Evolutionary conservation across 2,888 invertebrate species (phyloP).

Genomic region (Heterodera filipjevi): DNA sequence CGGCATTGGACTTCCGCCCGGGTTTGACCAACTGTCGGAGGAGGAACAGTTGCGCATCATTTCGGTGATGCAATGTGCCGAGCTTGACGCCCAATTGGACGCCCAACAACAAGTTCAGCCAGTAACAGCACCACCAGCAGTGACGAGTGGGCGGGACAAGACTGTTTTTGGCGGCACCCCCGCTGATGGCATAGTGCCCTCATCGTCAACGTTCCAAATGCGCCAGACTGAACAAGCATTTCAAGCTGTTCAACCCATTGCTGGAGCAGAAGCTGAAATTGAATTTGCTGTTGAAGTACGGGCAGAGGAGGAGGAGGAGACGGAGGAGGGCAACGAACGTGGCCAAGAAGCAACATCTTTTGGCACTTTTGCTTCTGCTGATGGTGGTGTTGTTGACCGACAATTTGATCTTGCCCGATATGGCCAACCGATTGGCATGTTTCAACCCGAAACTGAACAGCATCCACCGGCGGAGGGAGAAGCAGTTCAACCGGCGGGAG

Average conservation of each 20-base stretch:
- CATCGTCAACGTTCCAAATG: slow-evolving; percentile 38
- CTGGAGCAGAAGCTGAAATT: not conserved
- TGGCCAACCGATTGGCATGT: slow-evolving; percentile 25
- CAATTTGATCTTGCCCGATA: slow-evolving; percentile 29
- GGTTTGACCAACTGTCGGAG: slow-evolving; percentile 68
- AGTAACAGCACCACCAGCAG: not conserved
- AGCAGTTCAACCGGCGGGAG: too few species aligned
- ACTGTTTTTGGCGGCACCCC: not conserved
- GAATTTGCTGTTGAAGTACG: not conserved
- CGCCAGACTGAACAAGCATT: slow-evolving; percentile 47
- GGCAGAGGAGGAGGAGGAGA: not conserved
- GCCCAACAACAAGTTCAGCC: not conserved
- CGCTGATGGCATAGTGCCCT: not conserved
- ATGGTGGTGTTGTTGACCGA: not conserved
- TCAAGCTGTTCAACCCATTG: slow-evolving; percentile 1
- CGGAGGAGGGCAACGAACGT: not conserved
- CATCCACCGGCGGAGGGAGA: not conserved
- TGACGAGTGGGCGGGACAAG: not conserved
- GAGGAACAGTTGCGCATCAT: slow-evolving; percentile 73
- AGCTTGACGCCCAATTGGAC: slow-evolving; percentile 54
- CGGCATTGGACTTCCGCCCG: slow-evolving; percentile 48
- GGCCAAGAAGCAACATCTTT: not conserved
- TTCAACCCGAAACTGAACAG: not conserved
- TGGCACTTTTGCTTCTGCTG: not conserved
- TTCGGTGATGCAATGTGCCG: slow-evolving; percentile 73